Evolutionary conservation across 2,113 vertebrate species (phyloP), one percentile per base, ranked within the genome.

Genomic region (Sialia sialis): DNA sequence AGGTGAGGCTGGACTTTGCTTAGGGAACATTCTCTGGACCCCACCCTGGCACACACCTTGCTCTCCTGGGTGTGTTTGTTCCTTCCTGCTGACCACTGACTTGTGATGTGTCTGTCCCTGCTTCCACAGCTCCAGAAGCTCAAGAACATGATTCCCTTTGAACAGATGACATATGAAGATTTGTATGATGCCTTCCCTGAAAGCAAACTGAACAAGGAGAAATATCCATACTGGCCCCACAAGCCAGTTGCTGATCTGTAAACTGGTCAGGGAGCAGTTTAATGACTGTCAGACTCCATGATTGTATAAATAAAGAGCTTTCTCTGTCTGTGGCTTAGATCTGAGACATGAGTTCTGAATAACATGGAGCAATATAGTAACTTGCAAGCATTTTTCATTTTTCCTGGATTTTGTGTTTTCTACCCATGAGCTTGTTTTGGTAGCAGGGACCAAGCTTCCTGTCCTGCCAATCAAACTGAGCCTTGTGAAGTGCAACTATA

Each of bases 131-230:
- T 99, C 79, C 97, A 98, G 79, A 99, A 98, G 89, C 97, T 99
- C 63, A 98, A 55, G 87, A 99, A 54, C 97, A 99, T 99, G 98
- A 98, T 99, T 96, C 99, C 99, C 11, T 99, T 99, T 79, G 99
- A 99, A 9, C 98, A 99, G 97, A 99, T 99, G 99, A 99, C 99
- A 1, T 52, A 98, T 4, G 98, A 99, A 4, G 99, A 99, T 78
- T 94, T 99, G 62, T 91, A 98, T 2, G 74, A 98, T 29, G 94
- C 89, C 92, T 99, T 99, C 98, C 99, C 99, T 4, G 99, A 99
- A 97, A 99, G 98, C 63, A 99, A 90, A 79, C 75, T 99, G 97
- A 98, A 99, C 97, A 99, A 97, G 97, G 97, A 97, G 91, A 99
- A 99, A 43, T 56, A 99, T 32, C 98, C 98, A 0, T 99, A 97